phyloP scores from a whole-genome alignment of 2,113 vertebrate species.

The Hippocampus barbouri region DNA sequence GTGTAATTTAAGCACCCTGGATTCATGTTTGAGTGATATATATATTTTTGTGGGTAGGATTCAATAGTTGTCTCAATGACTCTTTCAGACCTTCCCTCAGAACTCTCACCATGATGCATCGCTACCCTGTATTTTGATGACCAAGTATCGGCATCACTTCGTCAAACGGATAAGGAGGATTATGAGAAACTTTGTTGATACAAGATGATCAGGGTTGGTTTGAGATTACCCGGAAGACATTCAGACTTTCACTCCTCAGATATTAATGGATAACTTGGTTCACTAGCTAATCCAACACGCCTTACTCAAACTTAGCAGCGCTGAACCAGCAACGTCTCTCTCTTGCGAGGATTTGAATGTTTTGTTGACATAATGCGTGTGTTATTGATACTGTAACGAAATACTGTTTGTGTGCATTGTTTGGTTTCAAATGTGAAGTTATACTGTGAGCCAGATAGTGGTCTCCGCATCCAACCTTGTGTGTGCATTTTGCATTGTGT shows the following conservation, averaged over 20 bases:
- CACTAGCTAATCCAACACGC: not conserved
- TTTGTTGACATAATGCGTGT: not conserved
- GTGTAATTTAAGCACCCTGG: slow-evolving; percentile 14
- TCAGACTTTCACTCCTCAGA: not conserved
- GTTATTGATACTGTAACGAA: not conserved
- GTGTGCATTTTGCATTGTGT: slow-evolving; percentile 29
- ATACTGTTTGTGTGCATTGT: not conserved
- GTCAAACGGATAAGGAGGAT: not conserved
- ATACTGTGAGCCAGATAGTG: slow-evolving; percentile 28
- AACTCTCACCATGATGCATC: not conserved
- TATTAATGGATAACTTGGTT: not conserved
- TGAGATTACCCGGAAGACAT: not conserved
- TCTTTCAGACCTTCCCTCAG: not conserved
- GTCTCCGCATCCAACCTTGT: slow-evolving; percentile 37
- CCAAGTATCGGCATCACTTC: not conserved
- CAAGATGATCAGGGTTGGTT: not conserved
- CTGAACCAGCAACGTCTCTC: not conserved
- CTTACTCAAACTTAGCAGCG: not conserved
- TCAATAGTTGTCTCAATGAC: slow-evolving; percentile 3
- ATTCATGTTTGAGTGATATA: not conserved
- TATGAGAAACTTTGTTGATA: not conserved
- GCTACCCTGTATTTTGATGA: not conserved
- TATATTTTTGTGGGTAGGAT: not conserved
- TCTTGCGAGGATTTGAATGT: not conserved
- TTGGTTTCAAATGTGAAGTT: slow-evolving; percentile 1